A percentile compares a stretch with the other conserved stretches of the same genome.
phyloP scores from a whole-genome alignment of 2,888 invertebrate genomes.

The Plutella xylostella region DNA sequence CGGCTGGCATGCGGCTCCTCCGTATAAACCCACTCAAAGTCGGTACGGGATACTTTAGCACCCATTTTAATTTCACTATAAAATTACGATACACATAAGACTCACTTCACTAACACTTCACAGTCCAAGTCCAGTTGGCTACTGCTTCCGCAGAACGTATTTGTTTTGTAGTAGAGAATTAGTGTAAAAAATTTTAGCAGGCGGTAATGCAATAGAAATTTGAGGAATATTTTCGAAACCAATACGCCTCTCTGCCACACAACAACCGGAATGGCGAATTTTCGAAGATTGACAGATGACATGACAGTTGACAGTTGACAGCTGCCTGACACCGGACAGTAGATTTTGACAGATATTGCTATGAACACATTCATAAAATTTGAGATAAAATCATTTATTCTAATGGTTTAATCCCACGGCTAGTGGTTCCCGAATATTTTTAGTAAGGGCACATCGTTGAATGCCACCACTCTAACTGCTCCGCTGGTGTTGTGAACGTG shows the following conservation, averaged over 20 bases:
- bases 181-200: background rate
- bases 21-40: conserved; percentile 97
- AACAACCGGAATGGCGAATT: background rate
- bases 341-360: no score
- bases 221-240: background rate
- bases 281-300: background rate
- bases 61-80: conserved; percentile 89
- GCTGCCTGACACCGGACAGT: background rate
- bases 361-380: no score
- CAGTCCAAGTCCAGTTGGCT: no score
- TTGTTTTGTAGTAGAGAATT: background rate
- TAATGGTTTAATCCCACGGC: no score
- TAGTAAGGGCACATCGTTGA: no score
- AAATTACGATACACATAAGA: no score
- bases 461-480: no score
- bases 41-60: conserved; percentile 90
- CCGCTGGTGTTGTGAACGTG: no score
- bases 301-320: background rate
- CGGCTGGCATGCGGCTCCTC: conserved; percentile 98
- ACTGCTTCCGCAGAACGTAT: no score
- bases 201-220: background rate
- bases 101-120: no score
- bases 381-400: no score
- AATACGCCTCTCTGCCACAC: background rate
- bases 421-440: no score